Evolutionary conservation across 2,113 vertebrate genomes (phyloP).

Genomic region (Ptilorrhoa leucosticta): DNA sequence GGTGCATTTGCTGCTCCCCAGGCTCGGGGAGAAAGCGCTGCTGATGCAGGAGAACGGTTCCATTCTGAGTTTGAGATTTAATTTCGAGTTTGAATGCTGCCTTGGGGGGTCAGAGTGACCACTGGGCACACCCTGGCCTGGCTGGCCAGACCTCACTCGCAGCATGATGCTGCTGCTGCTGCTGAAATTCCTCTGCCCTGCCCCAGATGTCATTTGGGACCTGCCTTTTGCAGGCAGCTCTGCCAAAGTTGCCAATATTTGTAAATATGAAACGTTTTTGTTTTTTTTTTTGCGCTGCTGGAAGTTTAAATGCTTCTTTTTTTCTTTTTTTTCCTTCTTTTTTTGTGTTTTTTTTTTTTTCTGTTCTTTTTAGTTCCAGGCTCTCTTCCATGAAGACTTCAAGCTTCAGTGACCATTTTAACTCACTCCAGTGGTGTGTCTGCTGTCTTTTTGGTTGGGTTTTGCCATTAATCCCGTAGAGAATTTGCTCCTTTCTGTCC

Average conservation of each 20-base stretch:
- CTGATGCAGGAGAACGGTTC: background rate
- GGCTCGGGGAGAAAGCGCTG: background rate
- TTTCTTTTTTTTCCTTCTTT: background rate
- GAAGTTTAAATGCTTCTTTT: constrained; percentile 48
- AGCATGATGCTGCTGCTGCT: background rate
- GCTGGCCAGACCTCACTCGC: background rate
- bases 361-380: constrained; percentile 73
- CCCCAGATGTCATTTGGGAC: background rate
- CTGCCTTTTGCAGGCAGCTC: background rate
- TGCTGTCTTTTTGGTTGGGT: constrained; percentile 51
- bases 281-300: background rate
- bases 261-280: background rate
- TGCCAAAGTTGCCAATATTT: background rate
- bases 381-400: constrained; percentile 61
- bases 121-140: background rate
- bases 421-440: constrained; percentile 56
- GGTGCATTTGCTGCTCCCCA: background rate
- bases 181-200: background rate
- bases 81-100: background rate
- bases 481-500: constrained; percentile 39
- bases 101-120: background rate
- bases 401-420: constrained; percentile 66
- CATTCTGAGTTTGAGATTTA: background rate
- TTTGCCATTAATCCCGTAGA: constrained; percentile 44
- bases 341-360: background rate